Conservation (phyloP, 1,140 invertebrate species). For the Gonioctena quinquepunctata region DNA sequence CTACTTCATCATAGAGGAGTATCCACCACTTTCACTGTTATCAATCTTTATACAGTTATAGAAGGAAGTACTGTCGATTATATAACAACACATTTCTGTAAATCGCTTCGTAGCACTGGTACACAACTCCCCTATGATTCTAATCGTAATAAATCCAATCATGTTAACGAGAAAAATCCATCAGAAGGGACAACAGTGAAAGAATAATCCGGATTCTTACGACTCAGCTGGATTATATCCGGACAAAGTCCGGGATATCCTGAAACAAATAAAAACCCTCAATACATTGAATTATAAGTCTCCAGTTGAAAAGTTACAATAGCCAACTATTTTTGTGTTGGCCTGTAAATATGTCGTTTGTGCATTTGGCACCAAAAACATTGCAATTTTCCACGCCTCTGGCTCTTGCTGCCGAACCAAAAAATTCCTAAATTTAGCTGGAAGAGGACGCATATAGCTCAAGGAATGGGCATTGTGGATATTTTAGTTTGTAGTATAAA, state of each 20-base stretch:
- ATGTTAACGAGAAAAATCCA: not conserved
- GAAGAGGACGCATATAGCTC: not conserved
- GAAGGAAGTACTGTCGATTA: too few species aligned
- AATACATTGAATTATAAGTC: not conserved
- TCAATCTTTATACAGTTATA: too few species aligned
- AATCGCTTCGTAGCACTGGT: too few species aligned
- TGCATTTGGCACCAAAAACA: slow-evolving; percentile 19
- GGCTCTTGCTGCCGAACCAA: slow-evolving; percentile 2
- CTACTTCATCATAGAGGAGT: too few species aligned
- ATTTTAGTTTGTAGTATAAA: too few species aligned
- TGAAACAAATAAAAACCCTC: not conserved
- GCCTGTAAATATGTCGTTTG: slow-evolving; percentile 13
- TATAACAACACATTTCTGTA: too few species aligned
- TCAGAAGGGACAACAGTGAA: not conserved
- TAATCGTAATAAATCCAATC: too few species aligned
- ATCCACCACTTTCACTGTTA: too few species aligned
- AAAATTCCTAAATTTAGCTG: slow-evolving; percentile 25
- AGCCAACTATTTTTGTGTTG: not conserved
- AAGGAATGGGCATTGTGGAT: not conserved
- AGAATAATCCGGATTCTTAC: not conserved
- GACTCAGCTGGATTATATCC: not conserved
- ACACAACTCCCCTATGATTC: too few species aligned
- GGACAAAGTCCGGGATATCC: not conserved
- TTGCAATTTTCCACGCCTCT: slow-evolving; percentile 21
- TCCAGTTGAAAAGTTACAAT: not conserved